These are phyloP conservation scores for Synanthedon myopaeformis DNA, from an alignment of 2,888 invertebrate genomes.

Conservation along the genomic window DNA sequence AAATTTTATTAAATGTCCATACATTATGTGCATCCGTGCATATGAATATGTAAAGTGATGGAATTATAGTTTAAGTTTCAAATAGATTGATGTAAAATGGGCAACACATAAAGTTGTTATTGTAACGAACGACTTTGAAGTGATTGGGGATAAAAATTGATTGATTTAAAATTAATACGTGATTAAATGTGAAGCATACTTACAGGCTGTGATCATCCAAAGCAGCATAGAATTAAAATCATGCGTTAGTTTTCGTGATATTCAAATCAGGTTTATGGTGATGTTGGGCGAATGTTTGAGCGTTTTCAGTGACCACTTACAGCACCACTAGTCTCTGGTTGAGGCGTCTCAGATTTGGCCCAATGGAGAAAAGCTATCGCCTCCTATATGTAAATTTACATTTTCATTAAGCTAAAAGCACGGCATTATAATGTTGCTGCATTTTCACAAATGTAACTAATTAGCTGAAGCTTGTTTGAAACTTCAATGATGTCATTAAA, in stretches of 20 bases:
- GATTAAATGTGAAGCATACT: constrained; percentile 32
- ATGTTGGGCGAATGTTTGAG: constrained; percentile 26
- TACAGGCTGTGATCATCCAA: constrained; percentile 64
- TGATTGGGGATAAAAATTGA: no score
- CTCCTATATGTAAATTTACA: constrained; percentile 56
- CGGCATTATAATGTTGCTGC: constrained; percentile 3
- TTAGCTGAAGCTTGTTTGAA: no score
- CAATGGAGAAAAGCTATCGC: constrained; percentile 60
- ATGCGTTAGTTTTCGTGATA: constrained; percentile 65
- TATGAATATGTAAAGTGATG: neutral
- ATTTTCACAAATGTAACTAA: no score
- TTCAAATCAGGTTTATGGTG: constrained; percentile 31
- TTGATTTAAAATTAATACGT: neutral
- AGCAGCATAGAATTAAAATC: constrained; percentile 60
- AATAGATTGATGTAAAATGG: neutral
- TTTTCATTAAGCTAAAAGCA: constrained; percentile 47
- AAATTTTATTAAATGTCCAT: neutral
- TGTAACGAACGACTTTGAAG: no score
- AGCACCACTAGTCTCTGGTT: constrained; percentile 56
- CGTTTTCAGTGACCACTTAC: constrained; percentile 43
- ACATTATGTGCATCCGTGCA: neutral
- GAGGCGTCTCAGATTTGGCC: constrained; percentile 53
- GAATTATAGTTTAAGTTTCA: neutral
- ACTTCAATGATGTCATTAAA: no score
- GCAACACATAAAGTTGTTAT: neutral